A percentile compares a stretch with the other conserved stretches of the same genome.
Conservation (phyloP, 2,888 invertebrate species). For the Hydrotaea diabolus region DNA sequence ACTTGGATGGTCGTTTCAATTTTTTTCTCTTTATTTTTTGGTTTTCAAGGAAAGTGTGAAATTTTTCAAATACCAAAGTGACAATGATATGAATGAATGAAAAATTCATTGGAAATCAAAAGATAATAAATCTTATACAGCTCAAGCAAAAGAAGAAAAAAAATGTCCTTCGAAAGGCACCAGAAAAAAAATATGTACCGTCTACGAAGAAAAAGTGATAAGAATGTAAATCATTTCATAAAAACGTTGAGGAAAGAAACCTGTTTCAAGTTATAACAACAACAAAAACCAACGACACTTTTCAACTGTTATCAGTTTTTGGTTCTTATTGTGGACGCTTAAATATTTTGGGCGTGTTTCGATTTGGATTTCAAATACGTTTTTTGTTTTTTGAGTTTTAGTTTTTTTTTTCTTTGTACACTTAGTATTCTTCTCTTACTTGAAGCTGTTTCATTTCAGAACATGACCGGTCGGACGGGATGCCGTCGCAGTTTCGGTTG, state of each 20-base stretch:
- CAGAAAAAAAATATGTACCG: background rate
- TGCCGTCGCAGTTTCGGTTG: conserved; percentile 42
- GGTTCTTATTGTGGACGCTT: conserved; percentile 22
- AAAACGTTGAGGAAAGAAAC: conserved; percentile 46
- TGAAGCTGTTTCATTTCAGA: conserved; percentile 42
- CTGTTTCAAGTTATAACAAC: conserved; percentile 22
- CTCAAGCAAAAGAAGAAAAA: background rate
- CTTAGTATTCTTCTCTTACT: background rate
- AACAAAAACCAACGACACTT: conserved; percentile 45
- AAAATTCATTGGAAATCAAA: conserved; percentile 31
- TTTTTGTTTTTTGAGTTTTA: background rate
- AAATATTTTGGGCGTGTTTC: conserved; percentile 64
- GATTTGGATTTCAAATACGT: conserved; percentile 34
- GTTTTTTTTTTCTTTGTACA: background rate
- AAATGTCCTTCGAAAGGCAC: conserved; percentile 18
- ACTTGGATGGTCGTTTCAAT: too few species aligned
- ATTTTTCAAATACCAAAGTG: conserved; percentile 63
- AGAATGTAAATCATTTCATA: conserved; percentile 64
- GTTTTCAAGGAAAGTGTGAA: conserved; percentile 54
- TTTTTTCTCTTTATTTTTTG: conserved; percentile 13
- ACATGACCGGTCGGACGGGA: conserved; percentile 50
- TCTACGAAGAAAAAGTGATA: conserved; percentile 64
- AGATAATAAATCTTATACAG: conserved; percentile 26
- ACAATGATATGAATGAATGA: conserved; percentile 55
- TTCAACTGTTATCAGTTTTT: conserved; percentile 48